Evolutionary conservation across 2,113 vertebrate species (phyloP), one percentile per base, ranked within the genome.

Genomic region (Genyomyrus donnyi): DNA sequence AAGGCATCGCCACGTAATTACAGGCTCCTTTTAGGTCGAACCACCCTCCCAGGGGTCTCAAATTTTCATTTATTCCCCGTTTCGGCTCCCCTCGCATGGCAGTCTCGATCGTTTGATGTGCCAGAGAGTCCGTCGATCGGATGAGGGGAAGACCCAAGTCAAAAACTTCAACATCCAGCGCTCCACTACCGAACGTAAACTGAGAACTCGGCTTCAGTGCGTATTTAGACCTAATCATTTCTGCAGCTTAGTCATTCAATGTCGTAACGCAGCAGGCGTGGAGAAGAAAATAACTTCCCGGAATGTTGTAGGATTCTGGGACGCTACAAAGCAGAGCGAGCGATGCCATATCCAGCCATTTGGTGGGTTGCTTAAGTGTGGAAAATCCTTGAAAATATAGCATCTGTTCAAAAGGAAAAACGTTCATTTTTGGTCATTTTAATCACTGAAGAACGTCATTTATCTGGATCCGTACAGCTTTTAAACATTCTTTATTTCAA

Each of bases 1-100:
- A 93, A 95, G 94, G 91, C 94, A 93, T 93, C 93, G 95, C 95
- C 95, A 95, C 94, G 95, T 96, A 96, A 96, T 96, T 95, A 95
- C 94, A 93, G 94, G 90, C 94, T 94, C 92, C 94, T 93, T 94
- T 87, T 94, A 94, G 94, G 93, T 91, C 85, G 94, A 91, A 93
- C 94, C 94, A 92, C 93, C 94, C 94, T 95, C 95, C 95, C 94
- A 90, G 91, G 94, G 95, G 94, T 92, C 94, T 94, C 92, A 94
- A 94, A 93, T 93, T 92, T 94, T 94, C 92, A 93, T 93, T 93
- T 94, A 93, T 93, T 93, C 94, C 92, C 93, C 93, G 93, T 92
- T 93, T 93, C 93, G 91, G 89, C 93, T 94, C 93, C 89, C 93
- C 93, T 93, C 89, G 92, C 93, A 92, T 93, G 94, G 94, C 95